Evolutionary conservation across 2,888 invertebrate species (phyloP).

Genomic region (Andrena marginata): DNA sequence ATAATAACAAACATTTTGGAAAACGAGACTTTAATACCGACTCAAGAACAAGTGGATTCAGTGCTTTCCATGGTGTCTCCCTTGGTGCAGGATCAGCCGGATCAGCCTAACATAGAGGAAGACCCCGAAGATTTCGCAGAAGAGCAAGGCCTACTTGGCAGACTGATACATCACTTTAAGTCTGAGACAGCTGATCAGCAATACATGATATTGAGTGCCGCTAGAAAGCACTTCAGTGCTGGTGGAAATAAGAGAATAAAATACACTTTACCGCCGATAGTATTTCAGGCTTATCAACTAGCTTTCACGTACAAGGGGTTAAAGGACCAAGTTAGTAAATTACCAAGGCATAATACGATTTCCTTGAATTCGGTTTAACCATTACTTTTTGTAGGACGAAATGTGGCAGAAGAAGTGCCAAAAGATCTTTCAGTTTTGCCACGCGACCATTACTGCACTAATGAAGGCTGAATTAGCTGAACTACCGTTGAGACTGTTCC

Average conservation of each 20-base stretch:
- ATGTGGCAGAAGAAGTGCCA: conserved; percentile 99
- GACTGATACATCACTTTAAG: conserved; percentile 93
- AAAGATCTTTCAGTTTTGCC: conserved; percentile 99
- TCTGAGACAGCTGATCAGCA: conserved; percentile 94
- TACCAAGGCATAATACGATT: conserved; percentile 17
- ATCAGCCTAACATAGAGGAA: conserved; percentile 88
- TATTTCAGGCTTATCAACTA: conserved; percentile 96
- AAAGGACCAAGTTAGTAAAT: conserved; percentile 88
- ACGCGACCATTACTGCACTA: conserved; percentile 96
- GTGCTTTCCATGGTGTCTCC: conserved; percentile 93
- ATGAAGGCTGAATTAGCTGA: conserved; percentile 98
- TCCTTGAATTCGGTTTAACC: neutral
- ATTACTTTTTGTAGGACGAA: conserved; percentile 89
- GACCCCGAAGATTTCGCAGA: conserved; percentile 98
- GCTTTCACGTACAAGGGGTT: conserved; percentile 93
- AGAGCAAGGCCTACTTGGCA: conserved; percentile 96
- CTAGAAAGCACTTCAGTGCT: conserved; percentile 95
- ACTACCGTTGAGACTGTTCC: conserved; percentile 95
- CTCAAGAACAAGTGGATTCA: conserved; percentile 94
- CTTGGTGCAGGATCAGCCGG: conserved; percentile 93
- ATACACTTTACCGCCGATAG: conserved; percentile 96
- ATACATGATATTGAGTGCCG: conserved; percentile 95
- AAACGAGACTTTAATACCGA: conserved; percentile 94
- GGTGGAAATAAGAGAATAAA: conserved; percentile 96
- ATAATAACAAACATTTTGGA: conserved; percentile 96